Evolutionary conservation across 2,113 vertebrate genomes (phyloP).

Genomic region (Sylvietta virens): DNA sequence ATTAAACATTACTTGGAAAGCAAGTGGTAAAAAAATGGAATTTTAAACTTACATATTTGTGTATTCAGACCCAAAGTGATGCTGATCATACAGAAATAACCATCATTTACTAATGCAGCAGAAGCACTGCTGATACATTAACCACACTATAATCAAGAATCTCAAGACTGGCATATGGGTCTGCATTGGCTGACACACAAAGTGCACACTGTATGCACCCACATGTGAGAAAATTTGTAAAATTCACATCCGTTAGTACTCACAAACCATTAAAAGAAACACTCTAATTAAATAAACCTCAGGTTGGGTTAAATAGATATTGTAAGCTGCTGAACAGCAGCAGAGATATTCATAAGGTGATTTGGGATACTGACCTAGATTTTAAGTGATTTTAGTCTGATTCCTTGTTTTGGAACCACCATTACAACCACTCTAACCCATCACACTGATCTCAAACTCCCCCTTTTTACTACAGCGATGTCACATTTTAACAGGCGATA

Average conservation of each 20-base stretch:
- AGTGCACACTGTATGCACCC: background rate
- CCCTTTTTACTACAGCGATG: background rate
- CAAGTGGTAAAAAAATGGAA: background rate
- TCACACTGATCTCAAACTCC: background rate
- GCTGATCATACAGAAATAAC: background rate
- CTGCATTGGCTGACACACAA: background rate
- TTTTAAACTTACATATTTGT: background rate
- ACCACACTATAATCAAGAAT: background rate
- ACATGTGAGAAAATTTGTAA: background rate
- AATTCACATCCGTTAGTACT: background rate
- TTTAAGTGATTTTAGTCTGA: background rate
- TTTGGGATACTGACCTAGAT: background rate
- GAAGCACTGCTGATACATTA: background rate
- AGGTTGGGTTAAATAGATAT: background rate
- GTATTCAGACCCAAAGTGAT: background rate
- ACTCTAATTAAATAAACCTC: background rate
- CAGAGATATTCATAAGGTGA: background rate
- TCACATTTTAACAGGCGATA: background rate
- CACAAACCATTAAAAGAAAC: background rate
- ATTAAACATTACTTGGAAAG: background rate
- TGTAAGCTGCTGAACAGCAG: background rate
- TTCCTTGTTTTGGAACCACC: background rate
- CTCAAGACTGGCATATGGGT: background rate
- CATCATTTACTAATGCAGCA: background rate
- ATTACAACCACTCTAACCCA: background rate